phyloP scores from a whole-genome alignment of 2,888 invertebrate genomes.

The Sesamia inferens region DNA sequence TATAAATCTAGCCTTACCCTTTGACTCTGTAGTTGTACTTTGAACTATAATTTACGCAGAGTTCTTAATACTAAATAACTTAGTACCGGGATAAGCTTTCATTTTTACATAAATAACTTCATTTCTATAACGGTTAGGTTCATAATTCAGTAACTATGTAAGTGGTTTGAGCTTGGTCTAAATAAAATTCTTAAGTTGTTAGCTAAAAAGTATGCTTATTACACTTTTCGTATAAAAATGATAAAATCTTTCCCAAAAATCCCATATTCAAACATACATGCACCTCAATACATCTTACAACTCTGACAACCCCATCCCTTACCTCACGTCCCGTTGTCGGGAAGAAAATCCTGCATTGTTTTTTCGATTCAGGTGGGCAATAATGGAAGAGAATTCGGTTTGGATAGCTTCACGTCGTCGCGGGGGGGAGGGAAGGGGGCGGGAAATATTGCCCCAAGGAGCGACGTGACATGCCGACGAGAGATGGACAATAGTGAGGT shows the following conservation, averaged over 20 bases:
- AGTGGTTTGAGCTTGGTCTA: too few species aligned
- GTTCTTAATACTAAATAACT: too few species aligned
- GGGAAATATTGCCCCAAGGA: slow-evolving; percentile 59
- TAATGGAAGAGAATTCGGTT: slow-evolving; percentile 67
- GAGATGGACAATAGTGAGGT: slow-evolving; percentile 68
- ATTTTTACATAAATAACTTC: too few species aligned
- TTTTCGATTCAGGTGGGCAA: slow-evolving; percentile 74
- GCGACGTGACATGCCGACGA: slow-evolving; percentile 69
- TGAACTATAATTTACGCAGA: too few species aligned
- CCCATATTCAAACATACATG: background rate
- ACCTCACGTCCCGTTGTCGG: background rate
- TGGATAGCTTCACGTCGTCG: slow-evolving; percentile 62
- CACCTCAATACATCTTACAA: background rate
- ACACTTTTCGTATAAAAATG: too few species aligned
- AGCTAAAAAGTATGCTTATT: too few species aligned
- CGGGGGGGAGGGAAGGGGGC: slow-evolving; percentile 16
- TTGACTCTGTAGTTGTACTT: too few species aligned
- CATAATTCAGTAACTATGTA: too few species aligned
- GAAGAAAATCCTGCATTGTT: slow-evolving; percentile 63
- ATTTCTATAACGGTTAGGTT: too few species aligned
- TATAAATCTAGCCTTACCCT: too few species aligned
- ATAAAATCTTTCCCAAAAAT: background rate
- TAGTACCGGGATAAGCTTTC: too few species aligned
- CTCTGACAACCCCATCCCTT: background rate
- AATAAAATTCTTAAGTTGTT: too few species aligned